Percentiles rank a stretch among this genome's conserved stretches.
These are phyloP conservation scores for Caenorhabditis latens DNA, from an alignment of 1,140 invertebrate species.

Conservation along the genomic window DNA sequence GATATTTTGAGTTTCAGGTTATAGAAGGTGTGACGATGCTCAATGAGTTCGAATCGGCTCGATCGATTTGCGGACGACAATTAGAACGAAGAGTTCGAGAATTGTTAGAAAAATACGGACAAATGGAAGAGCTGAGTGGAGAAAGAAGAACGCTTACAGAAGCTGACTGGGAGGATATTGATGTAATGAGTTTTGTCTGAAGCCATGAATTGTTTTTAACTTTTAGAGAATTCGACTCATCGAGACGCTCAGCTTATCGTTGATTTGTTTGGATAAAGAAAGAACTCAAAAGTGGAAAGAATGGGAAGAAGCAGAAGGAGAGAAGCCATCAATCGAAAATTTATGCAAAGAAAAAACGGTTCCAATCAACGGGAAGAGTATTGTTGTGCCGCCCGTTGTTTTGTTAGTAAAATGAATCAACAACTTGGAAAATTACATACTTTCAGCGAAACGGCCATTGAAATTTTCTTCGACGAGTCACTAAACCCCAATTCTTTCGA, in stretches of 20 bases:
- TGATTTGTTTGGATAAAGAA: slow-evolving; percentile 12
- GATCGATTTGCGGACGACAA: slow-evolving; percentile 9
- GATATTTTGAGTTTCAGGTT: neutral
- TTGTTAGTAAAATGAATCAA: neutral
- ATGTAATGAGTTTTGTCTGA: neutral
- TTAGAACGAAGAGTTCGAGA: slow-evolving; percentile 21
- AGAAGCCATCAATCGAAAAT: neutral
- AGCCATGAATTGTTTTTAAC: neutral
- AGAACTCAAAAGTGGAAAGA: slow-evolving; percentile 16
- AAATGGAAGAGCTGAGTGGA: slow-evolving; percentile 7
- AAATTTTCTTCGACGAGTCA: slow-evolving; percentile 25
- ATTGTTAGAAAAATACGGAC: slow-evolving; percentile 20
- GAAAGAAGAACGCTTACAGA: slow-evolving; percentile 1
- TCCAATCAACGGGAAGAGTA: neutral
- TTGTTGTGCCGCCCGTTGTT: slow-evolving; percentile 11
- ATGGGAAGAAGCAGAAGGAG: slow-evolving; percentile 15
- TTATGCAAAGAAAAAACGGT: slow-evolving; percentile 7
- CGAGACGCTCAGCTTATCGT: slow-evolving; percentile 23
- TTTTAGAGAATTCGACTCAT: slow-evolving; percentile 1
- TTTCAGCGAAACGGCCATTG: slow-evolving; percentile 18
- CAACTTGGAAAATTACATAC: neutral
- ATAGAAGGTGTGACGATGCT: slow-evolving; percentile 38
- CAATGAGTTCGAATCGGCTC: slow-evolving; percentile 23
- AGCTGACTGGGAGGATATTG: slow-evolving; percentile 1
- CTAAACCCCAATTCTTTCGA: slow-evolving; percentile 35